These are phyloP conservation scores for Serinus canaria DNA, from an alignment of 2,113 vertebrate species.

Conservation along the genomic window DNA sequence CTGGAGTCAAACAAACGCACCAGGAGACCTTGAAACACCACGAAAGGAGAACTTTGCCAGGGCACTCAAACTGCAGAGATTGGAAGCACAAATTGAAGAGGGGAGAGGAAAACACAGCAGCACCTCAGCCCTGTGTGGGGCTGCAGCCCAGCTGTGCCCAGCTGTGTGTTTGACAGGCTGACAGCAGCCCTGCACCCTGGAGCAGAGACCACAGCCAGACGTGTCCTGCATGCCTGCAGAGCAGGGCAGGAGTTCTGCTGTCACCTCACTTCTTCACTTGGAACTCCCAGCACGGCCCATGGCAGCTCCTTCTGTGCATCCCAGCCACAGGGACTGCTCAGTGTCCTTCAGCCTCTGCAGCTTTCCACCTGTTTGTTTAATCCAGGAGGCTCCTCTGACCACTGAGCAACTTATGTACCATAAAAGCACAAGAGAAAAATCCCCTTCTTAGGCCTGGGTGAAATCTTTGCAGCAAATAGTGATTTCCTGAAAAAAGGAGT, in stretches of 20 bases:
- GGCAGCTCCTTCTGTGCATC: not conserved
- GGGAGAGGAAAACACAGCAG: not conserved
- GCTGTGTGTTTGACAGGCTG: not conserved
- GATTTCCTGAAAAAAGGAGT: not conserved
- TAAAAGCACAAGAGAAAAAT: not conserved
- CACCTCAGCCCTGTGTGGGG: not conserved
- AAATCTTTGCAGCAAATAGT: not conserved
- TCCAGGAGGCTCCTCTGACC: not conserved
- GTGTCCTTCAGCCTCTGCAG: not conserved
- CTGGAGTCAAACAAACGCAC: not conserved
- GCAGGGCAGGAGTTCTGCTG: not conserved
- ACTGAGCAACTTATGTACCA: fast-evolving
- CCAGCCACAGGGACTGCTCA: not conserved
- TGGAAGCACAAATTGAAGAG: not conserved
- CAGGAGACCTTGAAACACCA: not conserved
- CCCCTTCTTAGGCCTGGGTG: not conserved
- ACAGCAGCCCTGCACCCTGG: not conserved
- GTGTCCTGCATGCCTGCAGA: not conserved
- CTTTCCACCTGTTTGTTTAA: not conserved
- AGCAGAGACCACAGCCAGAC: not conserved
- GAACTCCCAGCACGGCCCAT: not conserved
- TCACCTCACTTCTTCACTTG: not conserved
- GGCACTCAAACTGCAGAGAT: not conserved
- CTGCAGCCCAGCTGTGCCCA: not conserved
- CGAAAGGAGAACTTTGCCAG: not conserved